Evolutionary conservation across 2,113 vertebrate species (phyloP), one percentile per base, ranked within the genome.

Genomic region (Crotalus viridis): DNA sequence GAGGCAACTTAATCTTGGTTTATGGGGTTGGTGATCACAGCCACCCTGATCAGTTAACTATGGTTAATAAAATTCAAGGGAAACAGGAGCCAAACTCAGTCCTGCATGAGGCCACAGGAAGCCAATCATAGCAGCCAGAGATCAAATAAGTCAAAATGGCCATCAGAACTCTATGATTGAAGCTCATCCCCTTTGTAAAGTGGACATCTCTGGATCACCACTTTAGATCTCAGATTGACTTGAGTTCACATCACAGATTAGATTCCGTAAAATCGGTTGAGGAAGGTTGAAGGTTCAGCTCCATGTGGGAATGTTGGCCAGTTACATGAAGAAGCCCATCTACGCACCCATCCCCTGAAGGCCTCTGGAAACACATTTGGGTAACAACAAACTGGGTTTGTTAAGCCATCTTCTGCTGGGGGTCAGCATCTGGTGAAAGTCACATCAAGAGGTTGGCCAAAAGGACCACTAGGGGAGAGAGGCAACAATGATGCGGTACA

Each of bases 401-500:
- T 81, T 21, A 81, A 43, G 74, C 74, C 74, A 81, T 81, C 33
- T 21, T 81, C 17, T 81, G 74, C 33, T 43, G 33, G 74, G 17
- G 17, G 74, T 74, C n/a, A 33, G 74, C 33, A 81, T 43, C 33
- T 39, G 17, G 39, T 43, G 33, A 3, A 0, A 1, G 74, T 21
- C 74, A 39, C 74, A 43, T 19, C 33, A 21, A 21, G n/a, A 81
- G 7, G 74, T 21, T 39, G 19, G 33, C 7, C 17, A 7, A 28
- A 64, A 64, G 10, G 10, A 10, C 3, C 1, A 28, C 26, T 9
- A n/a, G 12, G 12, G 61, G 26, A 28, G 26, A 10, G 59, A 39
- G n/a, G 8, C 1, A 8, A 33, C 2, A 69, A n/a, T 1, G 15
- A 33, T 10, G 10, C 1, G 0, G 12, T 4, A 1, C 61, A n/a